phyloP scores from a whole-genome alignment of 1,140 invertebrate genomes.

The Pararge aegeria region DNA sequence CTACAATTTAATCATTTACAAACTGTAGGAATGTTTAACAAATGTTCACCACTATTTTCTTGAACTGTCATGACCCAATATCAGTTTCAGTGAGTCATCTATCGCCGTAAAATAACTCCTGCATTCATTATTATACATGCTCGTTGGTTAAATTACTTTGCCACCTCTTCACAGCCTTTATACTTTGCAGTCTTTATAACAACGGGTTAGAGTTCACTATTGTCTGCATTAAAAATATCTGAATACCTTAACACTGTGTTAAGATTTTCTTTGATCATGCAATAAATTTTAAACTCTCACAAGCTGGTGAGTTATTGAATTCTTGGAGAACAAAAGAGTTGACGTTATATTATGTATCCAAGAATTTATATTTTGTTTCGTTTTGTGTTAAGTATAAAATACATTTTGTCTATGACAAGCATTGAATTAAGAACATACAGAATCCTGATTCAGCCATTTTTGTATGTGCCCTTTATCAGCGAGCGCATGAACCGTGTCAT shows the following conservation, averaged over 20 bases:
- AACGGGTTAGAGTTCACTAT: not conserved
- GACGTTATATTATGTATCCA: constrained; percentile 16
- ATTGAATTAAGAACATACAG: no score
- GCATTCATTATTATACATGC: constrained; percentile 21
- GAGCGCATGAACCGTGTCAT: no score
- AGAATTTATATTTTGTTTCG: constrained; percentile 9
- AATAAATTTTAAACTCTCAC: constrained; percentile 38
- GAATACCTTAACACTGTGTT: no score
- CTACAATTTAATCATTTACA: no score
- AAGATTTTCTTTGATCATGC: constrained; percentile 37
- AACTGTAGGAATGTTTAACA: not conserved
- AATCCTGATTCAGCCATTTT: no score
- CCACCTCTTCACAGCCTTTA: constrained; percentile 21
- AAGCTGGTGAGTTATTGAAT: constrained; percentile 27
- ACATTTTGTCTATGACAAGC: not conserved
- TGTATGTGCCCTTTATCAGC: no score
- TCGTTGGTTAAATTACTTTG: constrained; percentile 18
- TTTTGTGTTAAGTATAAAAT: not conserved
- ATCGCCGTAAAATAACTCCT: constrained; percentile 24
- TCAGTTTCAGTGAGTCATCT: constrained; percentile 34
- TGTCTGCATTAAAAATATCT: constrained; percentile 8
- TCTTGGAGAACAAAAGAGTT: constrained; percentile 25
- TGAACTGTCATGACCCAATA: constrained; percentile 29
- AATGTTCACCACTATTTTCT: not conserved
- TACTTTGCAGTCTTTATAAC: not conserved